These are phyloP conservation scores for Actenoides lindsayi DNA, from an alignment of 2,113 vertebrate genomes.

Conservation along the genomic window DNA sequence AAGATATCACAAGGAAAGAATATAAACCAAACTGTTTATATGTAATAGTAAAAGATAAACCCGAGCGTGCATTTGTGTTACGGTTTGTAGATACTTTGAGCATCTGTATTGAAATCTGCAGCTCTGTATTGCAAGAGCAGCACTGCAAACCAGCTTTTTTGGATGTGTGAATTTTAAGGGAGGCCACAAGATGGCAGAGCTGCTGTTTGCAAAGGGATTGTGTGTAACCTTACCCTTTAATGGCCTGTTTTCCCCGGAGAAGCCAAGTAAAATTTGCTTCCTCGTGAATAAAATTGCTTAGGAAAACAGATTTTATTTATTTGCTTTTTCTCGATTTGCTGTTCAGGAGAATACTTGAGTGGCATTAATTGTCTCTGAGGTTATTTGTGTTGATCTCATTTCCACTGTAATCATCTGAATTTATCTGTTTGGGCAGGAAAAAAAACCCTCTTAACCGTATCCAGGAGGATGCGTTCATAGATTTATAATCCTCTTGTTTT, in stretches of 20 bases:
- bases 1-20: background rate
- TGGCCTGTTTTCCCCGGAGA: background rate
- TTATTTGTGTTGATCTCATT: conserved; percentile 22
- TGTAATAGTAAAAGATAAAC: background rate
- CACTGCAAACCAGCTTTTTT: background rate
- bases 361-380: background rate
- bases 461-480: conserved; percentile 16
- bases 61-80: background rate
- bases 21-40: background rate
- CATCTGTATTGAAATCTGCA: background rate
- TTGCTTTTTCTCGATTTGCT: background rate
- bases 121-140: background rate
- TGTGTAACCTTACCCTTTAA: background rate
- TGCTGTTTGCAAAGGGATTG: background rate
- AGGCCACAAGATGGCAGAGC: conserved; percentile 71
- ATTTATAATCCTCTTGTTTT: conserved; percentile 49
- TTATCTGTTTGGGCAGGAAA: conserved; percentile 13
- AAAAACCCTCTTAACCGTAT: background rate
- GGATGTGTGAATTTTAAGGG: background rate
- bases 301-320: conserved; percentile 33
- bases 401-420: conserved; percentile 32
- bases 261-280: background rate
- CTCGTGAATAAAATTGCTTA: background rate
- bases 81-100: background rate
- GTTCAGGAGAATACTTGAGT: background rate